Evolutionary conservation across 1,140 invertebrate genomes (phyloP).

Genomic region (Papilio helenus): DNA sequence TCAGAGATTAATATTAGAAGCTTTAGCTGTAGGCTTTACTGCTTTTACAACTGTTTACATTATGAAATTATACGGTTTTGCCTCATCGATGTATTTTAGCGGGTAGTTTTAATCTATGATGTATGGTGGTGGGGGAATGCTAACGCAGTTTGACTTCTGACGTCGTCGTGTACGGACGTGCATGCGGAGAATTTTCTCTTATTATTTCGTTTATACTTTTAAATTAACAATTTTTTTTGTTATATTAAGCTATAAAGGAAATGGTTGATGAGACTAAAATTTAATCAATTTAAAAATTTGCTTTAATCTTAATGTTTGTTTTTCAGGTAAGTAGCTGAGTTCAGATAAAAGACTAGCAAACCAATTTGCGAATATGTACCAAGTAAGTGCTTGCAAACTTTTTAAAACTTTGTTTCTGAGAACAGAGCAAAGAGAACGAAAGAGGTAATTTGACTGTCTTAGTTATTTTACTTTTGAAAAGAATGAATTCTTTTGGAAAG

Average conservation of each 20-base stretch:
- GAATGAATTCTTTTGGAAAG: too few relatives aligned
- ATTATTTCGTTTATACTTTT: too few relatives aligned
- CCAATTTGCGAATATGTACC: neutral
- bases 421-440: neutral
- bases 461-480: neutral
- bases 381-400: neutral
- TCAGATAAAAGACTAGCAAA: neutral
- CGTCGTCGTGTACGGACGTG: neutral
- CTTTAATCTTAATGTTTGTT: neutral
- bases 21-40: neutral
- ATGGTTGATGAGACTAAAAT: neutral
- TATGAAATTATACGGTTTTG: neutral
- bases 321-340: slow-evolving; percentile 8
- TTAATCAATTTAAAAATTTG: neutral
- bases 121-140: neutral
- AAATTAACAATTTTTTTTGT: too few relatives aligned
- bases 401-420: neutral
- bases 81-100: neutral
- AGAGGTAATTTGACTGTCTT: neutral
- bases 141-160: neutral
- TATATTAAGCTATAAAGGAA: too few relatives aligned
- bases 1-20: slow-evolving; percentile 25
- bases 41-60: slow-evolving; percentile 9
- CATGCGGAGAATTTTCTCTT: neutral
- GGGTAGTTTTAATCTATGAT: neutral